phyloP scores from a whole-genome alignment of 1,140 invertebrate species.

The Phthorimaea operculella region DNA sequence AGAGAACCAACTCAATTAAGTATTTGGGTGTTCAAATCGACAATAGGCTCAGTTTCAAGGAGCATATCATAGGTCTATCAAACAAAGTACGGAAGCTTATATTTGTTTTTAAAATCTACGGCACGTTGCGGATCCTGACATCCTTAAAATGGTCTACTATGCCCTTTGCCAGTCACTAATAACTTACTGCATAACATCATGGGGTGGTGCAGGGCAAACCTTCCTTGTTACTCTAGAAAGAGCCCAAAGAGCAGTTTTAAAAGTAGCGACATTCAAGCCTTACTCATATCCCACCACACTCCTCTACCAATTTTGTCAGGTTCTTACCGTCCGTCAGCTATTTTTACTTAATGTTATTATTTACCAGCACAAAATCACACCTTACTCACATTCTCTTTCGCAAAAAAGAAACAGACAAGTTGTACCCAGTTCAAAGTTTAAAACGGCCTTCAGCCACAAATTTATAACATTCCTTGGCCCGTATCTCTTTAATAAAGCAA shows the following conservation, averaged over 20 bases:
- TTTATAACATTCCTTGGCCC: not conserved
- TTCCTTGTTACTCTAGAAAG: not conserved
- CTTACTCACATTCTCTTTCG: not conserved
- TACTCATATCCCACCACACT: not conserved
- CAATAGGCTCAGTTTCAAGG: not conserved
- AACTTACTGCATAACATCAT: constrained; percentile 2
- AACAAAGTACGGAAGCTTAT: constrained; percentile 4
- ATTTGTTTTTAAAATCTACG: constrained; percentile 2
- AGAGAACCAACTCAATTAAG: not conserved
- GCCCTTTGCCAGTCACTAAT: not conserved
- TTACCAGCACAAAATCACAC: not conserved
- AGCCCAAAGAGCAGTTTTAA: constrained; percentile 5
- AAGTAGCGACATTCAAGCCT: not conserved
- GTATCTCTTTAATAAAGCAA: not conserved
- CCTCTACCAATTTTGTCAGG: not conserved
- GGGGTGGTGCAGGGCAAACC: constrained; percentile 4
- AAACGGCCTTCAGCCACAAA: not conserved
- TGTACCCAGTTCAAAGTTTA: not conserved
- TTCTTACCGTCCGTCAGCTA: constrained; percentile 4
- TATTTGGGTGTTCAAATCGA: constrained; percentile 6
- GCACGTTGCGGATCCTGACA: not conserved
- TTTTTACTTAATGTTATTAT: not conserved
- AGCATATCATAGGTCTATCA: not conserved
- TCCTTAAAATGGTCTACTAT: not conserved
- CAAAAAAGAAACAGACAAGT: not conserved